phyloP scores from a whole-genome alignment of 92 coral and sea anemone species.

The Phenganax subtilis region DNA sequence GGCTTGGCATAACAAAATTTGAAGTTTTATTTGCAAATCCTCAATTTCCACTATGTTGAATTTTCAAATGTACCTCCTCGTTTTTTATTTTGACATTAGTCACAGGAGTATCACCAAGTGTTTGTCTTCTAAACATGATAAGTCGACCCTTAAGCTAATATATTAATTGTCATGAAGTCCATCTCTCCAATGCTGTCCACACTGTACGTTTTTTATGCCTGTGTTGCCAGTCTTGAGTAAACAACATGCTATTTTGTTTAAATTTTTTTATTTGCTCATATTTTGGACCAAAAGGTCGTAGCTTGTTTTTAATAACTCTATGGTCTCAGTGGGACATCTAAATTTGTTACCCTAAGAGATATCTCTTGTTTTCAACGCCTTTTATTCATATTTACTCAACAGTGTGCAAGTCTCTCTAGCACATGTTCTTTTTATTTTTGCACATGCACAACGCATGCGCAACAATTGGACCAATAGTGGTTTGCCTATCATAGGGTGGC shows the following conservation, averaged over 20 bases:
- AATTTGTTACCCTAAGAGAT: neutral
- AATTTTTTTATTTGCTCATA: neutral
- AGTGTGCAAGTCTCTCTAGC: too few relatives aligned
- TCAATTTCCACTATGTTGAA: neutral
- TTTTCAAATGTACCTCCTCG: neutral
- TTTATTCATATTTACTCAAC: too few relatives aligned
- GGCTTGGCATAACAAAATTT: constrained; percentile 7
- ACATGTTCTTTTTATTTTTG: too few relatives aligned
- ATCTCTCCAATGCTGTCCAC: neutral
- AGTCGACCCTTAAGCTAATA: neutral
- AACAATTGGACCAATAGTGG: too few relatives aligned
- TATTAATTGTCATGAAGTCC: neutral
- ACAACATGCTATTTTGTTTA: neutral
- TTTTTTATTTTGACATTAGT: too few relatives aligned
- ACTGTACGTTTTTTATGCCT: neutral
- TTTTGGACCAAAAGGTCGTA: neutral
- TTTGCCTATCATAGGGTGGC: too few relatives aligned
- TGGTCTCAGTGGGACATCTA: constrained; percentile 22
- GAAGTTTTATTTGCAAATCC: neutral
- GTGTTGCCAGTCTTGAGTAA: neutral
- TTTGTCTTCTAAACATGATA: neutral
- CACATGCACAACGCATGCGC: too few relatives aligned
- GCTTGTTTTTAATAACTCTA: neutral
- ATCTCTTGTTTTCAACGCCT: too few relatives aligned
- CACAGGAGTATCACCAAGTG: neutral